Conservation (phyloP, 37 sponge, comb jelly and placozoan genomes). For the Spongilla lacustris region DNA sequence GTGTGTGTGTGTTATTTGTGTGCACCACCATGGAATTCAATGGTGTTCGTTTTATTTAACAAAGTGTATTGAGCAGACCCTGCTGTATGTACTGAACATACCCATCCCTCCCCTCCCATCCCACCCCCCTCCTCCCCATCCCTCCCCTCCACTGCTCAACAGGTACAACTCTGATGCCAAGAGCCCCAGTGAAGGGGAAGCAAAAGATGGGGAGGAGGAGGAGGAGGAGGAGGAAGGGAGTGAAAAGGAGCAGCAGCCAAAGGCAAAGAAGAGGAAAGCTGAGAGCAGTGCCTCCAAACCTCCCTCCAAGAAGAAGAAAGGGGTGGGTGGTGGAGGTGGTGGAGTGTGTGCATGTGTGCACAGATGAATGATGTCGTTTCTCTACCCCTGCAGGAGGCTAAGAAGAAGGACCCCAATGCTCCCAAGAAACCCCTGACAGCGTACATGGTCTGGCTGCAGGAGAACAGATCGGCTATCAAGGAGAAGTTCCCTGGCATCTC, state of each 20-base stretch:
- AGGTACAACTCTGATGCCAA: slow-evolving; percentile 64
- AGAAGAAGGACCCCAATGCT: slow-evolving; percentile 85
- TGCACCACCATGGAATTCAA: too few species aligned
- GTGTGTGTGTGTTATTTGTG: too few species aligned
- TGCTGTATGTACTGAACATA: too few species aligned
- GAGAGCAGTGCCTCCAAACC: slow-evolving; percentile 15
- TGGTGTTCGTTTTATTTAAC: too few species aligned
- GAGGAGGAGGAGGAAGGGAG: slow-evolving; percentile 63
- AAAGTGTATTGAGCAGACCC: too few species aligned
- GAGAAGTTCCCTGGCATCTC: slow-evolving; percentile 62
- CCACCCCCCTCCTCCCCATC: too few species aligned
- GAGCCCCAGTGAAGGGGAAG: slow-evolving; percentile 40
- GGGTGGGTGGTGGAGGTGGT: not conserved
- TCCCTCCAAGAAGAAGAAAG: slow-evolving; percentile 52
- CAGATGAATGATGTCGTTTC: not conserved
- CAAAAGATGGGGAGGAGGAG: slow-evolving; percentile 25
- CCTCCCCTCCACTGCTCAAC: too few species aligned
- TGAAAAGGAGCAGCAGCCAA: slow-evolving; percentile 30
- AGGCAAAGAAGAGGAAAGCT: slow-evolving; percentile 48
- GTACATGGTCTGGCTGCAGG: slow-evolving; percentile 93
- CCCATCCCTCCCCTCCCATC: too few species aligned
- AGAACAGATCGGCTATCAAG: slow-evolving; percentile 71
- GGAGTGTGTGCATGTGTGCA: slow-evolving; percentile 18
- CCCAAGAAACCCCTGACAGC: slow-evolving; percentile 91
- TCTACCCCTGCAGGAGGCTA: slow-evolving; percentile 9